phyloP scores from a whole-genome alignment of 2,113 vertebrate species.

The Catagonus wagneri region DNA sequence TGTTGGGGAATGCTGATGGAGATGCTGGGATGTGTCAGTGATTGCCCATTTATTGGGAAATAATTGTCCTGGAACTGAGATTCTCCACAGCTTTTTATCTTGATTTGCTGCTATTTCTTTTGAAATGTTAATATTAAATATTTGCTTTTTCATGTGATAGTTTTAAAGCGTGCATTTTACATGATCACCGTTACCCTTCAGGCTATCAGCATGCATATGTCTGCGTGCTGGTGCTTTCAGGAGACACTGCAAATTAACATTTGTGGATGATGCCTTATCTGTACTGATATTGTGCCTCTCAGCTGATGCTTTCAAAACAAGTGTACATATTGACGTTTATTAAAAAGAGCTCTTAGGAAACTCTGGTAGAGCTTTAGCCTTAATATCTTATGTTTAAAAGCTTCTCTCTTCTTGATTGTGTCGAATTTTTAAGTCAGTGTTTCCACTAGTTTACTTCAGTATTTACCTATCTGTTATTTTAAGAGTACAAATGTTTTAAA shows the following conservation, averaged over 20 bases:
- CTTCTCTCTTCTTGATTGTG: not conserved
- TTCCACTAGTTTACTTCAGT: not conserved
- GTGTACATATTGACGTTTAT: not conserved
- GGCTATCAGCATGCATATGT: accelerated
- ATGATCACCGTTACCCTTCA: not conserved
- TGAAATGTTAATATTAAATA: not conserved
- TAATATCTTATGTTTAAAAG: not conserved
- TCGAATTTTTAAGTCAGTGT: not conserved
- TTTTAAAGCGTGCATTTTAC: not conserved
- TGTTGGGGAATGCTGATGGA: not conserved
- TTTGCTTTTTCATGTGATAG: not conserved
- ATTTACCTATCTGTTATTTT: slow-evolving; percentile 27
- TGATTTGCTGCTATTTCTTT: not conserved
- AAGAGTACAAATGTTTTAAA: not conserved
- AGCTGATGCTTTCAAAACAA: not conserved
- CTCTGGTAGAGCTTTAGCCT: not conserved
- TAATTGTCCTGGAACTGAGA: not conserved
- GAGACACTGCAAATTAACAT: not conserved
- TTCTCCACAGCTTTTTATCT: not conserved
- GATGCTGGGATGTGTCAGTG: not conserved
- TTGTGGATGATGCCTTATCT: not conserved
- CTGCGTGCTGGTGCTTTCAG: not conserved
- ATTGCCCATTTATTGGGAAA: not conserved
- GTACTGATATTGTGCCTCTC: not conserved
- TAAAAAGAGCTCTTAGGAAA: slow-evolving; percentile 39